These are phyloP conservation scores for Amazona guildingii DNA, from an alignment of 2,113 vertebrate species.

Conservation along the genomic window DNA sequence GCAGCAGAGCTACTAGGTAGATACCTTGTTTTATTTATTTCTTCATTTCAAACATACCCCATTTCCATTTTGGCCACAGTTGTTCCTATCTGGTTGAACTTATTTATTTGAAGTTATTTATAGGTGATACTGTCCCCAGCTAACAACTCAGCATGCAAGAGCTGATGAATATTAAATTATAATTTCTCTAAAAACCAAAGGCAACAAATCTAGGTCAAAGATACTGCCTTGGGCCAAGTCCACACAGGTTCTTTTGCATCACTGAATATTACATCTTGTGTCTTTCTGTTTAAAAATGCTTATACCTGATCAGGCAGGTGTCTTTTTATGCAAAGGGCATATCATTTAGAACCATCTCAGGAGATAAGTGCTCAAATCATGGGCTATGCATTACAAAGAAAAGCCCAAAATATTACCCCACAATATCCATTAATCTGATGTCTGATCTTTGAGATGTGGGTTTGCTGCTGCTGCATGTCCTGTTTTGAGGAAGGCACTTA, in stretches of 20 bases:
- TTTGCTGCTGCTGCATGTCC: not conserved
- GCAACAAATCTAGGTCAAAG: constrained; percentile 49
- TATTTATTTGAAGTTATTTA: constrained; percentile 35
- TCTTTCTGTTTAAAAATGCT: not conserved
- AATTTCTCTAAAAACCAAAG: constrained; percentile 36
- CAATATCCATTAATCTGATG: not conserved
- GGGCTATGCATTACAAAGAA: not conserved
- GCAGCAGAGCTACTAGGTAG: not conserved
- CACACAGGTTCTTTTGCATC: constrained; percentile 15
- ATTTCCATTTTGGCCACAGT: constrained; percentile 5
- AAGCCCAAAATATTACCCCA: not conserved
- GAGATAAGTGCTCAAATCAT: not conserved
- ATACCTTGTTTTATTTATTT: not conserved
- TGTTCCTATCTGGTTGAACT: not conserved
- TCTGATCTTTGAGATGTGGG: not conserved
- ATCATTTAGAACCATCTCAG: not conserved
- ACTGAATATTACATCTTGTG: not conserved
- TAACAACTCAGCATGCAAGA: not conserved
- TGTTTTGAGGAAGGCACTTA: not conserved
- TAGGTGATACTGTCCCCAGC: not conserved
- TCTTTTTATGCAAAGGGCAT: not conserved
- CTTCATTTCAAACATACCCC: not conserved
- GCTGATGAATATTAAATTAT: constrained; percentile 24
- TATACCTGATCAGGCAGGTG: not conserved
- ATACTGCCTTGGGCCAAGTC: constrained; percentile 25